These are phyloP conservation scores for Tetragonisca angustula DNA, from an alignment of 2,888 invertebrate genomes.

Conservation along the genomic window DNA sequence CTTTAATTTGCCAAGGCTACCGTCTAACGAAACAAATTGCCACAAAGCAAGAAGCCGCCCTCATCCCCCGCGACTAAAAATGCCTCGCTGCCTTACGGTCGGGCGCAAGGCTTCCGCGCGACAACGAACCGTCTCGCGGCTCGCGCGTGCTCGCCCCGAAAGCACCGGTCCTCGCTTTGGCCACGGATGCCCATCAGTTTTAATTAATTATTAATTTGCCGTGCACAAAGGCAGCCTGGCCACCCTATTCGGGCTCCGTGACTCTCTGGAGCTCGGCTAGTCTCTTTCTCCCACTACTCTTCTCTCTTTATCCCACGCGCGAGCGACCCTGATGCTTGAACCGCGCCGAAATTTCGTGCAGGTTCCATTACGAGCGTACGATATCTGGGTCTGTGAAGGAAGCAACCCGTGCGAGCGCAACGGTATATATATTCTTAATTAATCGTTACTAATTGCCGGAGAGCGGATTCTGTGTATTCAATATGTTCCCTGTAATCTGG, in stretches of 20 bases:
- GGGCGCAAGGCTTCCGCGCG: not conserved
- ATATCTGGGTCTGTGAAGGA: not conserved
- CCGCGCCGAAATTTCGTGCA: conserved; percentile 6
- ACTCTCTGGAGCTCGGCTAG: conserved; percentile 12
- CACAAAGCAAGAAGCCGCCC: conserved; percentile 4
- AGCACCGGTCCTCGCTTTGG: not conserved
- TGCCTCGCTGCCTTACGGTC: not conserved
- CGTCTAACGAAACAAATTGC: conserved; percentile 18
- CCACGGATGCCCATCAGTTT: conserved; percentile 72
- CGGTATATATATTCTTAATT: conserved; percentile 28
- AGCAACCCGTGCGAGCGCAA: not conserved
- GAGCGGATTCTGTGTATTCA: not conserved
- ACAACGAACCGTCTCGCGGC: not conserved
- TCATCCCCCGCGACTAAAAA: not conserved
- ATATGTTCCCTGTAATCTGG: not conserved
- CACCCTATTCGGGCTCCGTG: conserved; percentile 11
- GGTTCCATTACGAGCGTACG: conserved; percentile 19
- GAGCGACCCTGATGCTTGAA: not conserved
- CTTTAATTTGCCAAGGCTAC: not conserved
- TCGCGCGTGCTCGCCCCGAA: not conserved
- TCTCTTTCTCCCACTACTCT: too few species aligned
- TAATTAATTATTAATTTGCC: conserved; percentile 78
- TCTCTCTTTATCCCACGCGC: not conserved
- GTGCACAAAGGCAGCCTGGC: conserved; percentile 66
- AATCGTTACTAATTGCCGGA: conserved; percentile 35